phyloP scores from a whole-genome alignment of 2,113 vertebrate species.

The Tringa solitaria region DNA sequence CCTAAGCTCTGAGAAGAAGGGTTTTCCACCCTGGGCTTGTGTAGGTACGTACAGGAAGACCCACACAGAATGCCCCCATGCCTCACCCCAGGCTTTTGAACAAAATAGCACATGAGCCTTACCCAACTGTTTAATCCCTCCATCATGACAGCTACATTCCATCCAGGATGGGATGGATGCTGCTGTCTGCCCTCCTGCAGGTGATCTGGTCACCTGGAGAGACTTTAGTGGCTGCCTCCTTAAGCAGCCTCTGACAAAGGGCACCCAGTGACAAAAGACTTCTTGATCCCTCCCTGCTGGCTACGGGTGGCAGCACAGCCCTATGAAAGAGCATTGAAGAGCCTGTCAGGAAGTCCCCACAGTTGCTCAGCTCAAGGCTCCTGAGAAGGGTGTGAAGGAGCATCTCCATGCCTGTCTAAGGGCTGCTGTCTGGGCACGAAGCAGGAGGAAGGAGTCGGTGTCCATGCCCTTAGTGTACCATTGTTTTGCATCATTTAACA shows the following conservation, averaged over 20 bases:
- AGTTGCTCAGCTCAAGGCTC: neutral
- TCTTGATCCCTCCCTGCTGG: neutral
- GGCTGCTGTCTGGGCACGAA: neutral
- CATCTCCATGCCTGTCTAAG: neutral
- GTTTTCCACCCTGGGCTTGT: neutral
- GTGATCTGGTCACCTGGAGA: neutral
- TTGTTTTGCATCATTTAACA: neutral
- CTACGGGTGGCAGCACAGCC: neutral
- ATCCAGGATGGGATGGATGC: neutral
- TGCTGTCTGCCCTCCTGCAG: neutral
- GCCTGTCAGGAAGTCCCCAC: too few species aligned
- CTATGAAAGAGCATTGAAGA: neutral
- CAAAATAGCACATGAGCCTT: neutral
- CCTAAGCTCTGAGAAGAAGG: neutral
- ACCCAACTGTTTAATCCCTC: neutral
- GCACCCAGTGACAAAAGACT: neutral
- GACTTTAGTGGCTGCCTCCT: neutral
- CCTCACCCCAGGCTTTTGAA: neutral
- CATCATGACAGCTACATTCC: neutral
- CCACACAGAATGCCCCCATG: neutral
- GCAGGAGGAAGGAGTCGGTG: rapidly evolving
- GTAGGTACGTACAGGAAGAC: rapidly evolving
- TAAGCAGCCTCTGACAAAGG: neutral
- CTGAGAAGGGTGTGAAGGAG: neutral
- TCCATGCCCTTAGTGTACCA: rapidly evolving